Evolutionary conservation across 2,797 vertebrate genomes (phyloP), one percentile per base, ranked within the genome.

Genomic region (Carduelis carduelis): DNA sequence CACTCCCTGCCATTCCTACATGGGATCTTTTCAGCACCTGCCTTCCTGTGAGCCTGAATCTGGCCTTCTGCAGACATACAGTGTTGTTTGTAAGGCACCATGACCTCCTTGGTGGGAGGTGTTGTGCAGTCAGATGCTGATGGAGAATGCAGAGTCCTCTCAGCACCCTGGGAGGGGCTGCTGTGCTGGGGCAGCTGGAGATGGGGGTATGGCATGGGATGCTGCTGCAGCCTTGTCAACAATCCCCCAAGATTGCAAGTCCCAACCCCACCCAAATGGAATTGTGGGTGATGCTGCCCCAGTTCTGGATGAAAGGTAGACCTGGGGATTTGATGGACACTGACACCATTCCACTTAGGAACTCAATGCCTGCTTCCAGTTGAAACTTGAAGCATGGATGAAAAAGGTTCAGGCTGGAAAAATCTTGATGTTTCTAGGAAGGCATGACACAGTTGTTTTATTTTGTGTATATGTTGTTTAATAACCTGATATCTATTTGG

Each of bases 1-100:
- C 88, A 95, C 43, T 90, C 70, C 21, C 14, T 86, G 74, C 66
- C 79, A 71, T 81, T 66, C 74, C 0, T 3, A 76, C 71, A 43
- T 18, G 63, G 72, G 57, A 95, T 78, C 22, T 82, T 83, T 94
- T 65, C 81, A 88, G 43, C 84, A 75, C 59, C 74, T 95, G 87
- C 52, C 21, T 53, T 86, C 44, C 35, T 90, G 65, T 52, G 27
- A 85, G 63, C 52, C 46, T 57, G 53, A 28, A 41, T 49, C 47
- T 66, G 27, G 9, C n/a, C 34, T 2, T 50, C 59, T 74, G 44
- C 5, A 7, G 30, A 23, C 30, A 23, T 28, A 7, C 20, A 30
- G 7, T 15, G 18, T 3, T 43, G 9, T 60, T 60, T 77, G 24
- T 50, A 70, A 83, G 64, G 28, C 50, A 68, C 0, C 0, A 11